A percentile compares a stretch with the other conserved stretches of the same genome.
These are phyloP conservation scores for Tetropium fuscum DNA, from an alignment of 2,888 invertebrate species.

Conservation along the genomic window DNA sequence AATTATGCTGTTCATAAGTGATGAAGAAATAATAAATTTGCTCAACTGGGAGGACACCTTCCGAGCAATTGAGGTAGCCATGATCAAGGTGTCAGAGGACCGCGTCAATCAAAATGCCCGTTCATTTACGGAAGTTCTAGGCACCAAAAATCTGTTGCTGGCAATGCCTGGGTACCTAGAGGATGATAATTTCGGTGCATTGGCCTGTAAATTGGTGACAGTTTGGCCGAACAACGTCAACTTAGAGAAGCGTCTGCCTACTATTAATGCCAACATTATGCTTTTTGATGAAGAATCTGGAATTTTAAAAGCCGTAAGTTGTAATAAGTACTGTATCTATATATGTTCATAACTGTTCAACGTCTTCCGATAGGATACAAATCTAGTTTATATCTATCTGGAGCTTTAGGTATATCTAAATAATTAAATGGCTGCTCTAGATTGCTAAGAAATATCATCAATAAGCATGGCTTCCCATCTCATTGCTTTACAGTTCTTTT, in stretches of 20 bases:
- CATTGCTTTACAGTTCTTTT: too few species aligned
- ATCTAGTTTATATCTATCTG: too few species aligned
- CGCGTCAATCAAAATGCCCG: constrained; percentile 60
- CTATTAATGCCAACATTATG: constrained; percentile 65
- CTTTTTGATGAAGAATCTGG: constrained; percentile 66
- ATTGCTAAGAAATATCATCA: too few species aligned
- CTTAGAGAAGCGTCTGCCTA: constrained; percentile 59
- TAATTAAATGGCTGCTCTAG: too few species aligned
- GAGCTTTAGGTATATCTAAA: too few species aligned
- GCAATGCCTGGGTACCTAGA: constrained; percentile 68
- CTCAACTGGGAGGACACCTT: constrained; percentile 63
- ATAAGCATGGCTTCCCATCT: too few species aligned
- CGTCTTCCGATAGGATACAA: too few species aligned
- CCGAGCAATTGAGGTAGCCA: constrained; percentile 63
- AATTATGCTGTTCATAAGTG: constrained; percentile 53
- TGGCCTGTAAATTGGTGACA: constrained; percentile 69
- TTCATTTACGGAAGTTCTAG: constrained; percentile 51
- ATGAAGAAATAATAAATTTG: constrained; percentile 53
- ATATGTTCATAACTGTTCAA: too few species aligned
- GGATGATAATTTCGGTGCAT: constrained; percentile 46
- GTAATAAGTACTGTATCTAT: too few species aligned
- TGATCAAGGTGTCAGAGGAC: constrained; percentile 57
- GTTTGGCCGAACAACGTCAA: constrained; percentile 62
- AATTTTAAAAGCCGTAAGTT: constrained; percentile 62
- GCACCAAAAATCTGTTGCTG: constrained; percentile 53